Evolutionary conservation across 2,888 invertebrate genomes (phyloP).

Genomic region (Tenthredo distinguenda): DNA sequence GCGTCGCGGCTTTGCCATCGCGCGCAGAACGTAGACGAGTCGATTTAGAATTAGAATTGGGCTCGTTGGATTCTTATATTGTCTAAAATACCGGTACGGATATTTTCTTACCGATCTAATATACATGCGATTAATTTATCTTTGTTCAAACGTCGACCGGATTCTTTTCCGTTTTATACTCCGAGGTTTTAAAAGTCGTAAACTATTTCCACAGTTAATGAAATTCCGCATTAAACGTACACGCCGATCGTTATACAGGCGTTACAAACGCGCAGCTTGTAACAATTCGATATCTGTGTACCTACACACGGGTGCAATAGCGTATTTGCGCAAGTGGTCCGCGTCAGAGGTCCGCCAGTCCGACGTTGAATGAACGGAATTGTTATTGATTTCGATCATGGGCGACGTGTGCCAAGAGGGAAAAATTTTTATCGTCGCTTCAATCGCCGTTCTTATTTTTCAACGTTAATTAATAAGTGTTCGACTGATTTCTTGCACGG

Average conservation of each 20-base stretch:
- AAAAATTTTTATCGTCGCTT: background rate
- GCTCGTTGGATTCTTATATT: background rate
- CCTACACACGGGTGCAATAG: background rate
- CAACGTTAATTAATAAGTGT: background rate
- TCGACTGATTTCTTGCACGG: background rate
- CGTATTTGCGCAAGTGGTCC: conserved; percentile 4
- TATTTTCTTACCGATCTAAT: no score
- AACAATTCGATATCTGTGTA: background rate
- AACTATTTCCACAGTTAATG: background rate
- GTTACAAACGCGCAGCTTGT: background rate
- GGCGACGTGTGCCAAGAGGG: background rate
- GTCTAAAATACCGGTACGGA: no score
- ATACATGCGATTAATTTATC: background rate
- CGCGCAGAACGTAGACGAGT: conserved; percentile 6
- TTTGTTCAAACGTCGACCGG: background rate
- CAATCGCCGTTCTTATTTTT: background rate
- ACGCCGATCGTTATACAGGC: background rate
- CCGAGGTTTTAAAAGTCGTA: background rate
- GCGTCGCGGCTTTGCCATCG: background rate
- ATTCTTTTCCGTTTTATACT: no score
- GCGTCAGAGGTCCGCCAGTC: background rate
- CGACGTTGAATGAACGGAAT: conserved; percentile 34
- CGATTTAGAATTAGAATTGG: conserved; percentile 40
- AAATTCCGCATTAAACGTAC: background rate
- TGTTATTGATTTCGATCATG: conserved; percentile 29